A percentile compares a stretch with the other conserved stretches of the same genome.
phyloP scores from a whole-genome alignment of 2,113 vertebrate genomes.

The Lanius ludovicianus region DNA sequence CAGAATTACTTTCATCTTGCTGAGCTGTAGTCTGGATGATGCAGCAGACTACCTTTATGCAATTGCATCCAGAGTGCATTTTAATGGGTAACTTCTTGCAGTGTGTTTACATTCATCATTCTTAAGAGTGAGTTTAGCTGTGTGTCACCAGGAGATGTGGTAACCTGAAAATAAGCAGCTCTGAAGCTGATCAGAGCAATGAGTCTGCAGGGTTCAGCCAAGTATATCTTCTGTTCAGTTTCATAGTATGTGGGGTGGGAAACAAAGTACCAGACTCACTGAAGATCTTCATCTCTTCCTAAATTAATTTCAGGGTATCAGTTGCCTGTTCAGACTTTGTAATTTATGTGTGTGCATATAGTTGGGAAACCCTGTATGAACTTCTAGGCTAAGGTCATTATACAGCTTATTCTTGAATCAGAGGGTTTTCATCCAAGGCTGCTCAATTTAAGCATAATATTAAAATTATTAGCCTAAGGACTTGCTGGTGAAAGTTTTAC shows the following conservation, averaged over 20 bases:
- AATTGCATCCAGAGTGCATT: neutral
- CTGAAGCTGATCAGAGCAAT: neutral
- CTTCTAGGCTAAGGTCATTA: neutral
- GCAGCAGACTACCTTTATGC: neutral
- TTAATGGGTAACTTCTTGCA: neutral
- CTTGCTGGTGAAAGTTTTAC: neutral
- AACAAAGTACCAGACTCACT: neutral
- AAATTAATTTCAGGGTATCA: neutral
- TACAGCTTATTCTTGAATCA: neutral
- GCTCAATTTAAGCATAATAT: neutral
- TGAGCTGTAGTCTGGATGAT: neutral
- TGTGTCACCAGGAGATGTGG: neutral
- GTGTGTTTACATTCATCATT: neutral
- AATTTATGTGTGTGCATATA: neutral
- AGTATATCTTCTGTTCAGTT: neutral
- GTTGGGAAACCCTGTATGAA: neutral
- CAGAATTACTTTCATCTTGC: neutral
- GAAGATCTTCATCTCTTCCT: neutral
- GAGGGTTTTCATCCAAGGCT: neutral
- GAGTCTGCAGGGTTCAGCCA: neutral
- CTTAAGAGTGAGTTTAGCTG: neutral
- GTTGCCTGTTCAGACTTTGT: neutral
- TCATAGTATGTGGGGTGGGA: neutral
- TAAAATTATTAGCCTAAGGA: neutral
- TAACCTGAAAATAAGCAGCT: neutral